Base-by-base conservation (phyloP, 2,113 vertebrate genomes). In the Carassius auratus region DNA sequence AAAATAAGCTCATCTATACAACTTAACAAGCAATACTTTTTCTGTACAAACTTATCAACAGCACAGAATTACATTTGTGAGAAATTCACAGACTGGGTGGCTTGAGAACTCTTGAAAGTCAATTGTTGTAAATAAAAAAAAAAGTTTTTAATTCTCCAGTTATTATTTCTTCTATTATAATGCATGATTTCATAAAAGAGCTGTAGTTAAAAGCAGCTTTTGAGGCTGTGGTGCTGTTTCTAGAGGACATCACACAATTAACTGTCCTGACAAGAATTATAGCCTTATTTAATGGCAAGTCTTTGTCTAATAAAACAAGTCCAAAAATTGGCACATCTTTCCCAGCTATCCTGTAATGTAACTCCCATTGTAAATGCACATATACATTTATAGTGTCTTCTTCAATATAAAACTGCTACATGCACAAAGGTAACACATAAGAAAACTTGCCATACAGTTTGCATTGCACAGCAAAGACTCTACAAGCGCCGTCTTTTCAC, bases 131-230 rank as follows among this genome's bases (percentile, higher is more conserved):
- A 59, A 82, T 55, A 68, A 45, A 79, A 73, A 61, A 36, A 21
- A 19, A 17, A 45, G 8, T 5, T 55, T 55, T 15, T 15, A 55
- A 59, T 8, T 85, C 62, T 85, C 86, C 83, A 87, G 71, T 87
- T 82, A 57, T 82, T 23, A 76, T 33, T 81, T 48, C 48, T 64
- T 59, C 33, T 36, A 62, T 64, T 45, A 36, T 50, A 62, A 81
- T 48, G 23, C 42, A 86, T 50, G 19, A 75, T 64, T 59, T 62
- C 2, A 74, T 61, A 80, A 81, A 80, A 80, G 33, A 78, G 30
- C 52, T 52, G 23, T 77, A 62, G 59, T 84, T 50, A 38, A 45
- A 81, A 73, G 76, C 71, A 85, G 78, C 84, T 48, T 59, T 19
- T 13, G 15, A 45, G 74, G 81, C 80, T 9, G 4, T 55, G 86